phyloP scores from a whole-genome alignment of 2,113 vertebrate species.

The Phylloscopus trochilus region DNA sequence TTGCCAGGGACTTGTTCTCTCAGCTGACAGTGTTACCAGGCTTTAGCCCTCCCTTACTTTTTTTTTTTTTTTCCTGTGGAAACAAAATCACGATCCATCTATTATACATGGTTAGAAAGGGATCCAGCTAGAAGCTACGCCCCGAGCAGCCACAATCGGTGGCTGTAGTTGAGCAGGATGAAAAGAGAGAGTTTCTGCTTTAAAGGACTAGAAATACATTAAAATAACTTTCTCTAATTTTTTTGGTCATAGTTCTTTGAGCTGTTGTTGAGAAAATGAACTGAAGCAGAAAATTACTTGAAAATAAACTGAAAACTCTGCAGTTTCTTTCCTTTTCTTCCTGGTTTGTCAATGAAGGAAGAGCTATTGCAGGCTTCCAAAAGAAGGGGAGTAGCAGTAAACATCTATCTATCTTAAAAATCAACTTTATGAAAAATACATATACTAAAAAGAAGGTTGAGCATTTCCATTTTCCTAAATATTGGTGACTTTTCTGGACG shows the following conservation, averaged over 20 bases:
- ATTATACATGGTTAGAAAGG: conserved; percentile 26
- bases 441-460: background rate
- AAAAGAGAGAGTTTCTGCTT: conserved; percentile 4
- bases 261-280: conserved; percentile 22
- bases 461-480: background rate
- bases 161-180: background rate
- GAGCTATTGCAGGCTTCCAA: background rate
- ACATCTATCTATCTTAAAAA: background rate
- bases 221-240: background rate
- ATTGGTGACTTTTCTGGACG: background rate
- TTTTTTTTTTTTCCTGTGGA: background rate
- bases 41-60: background rate
- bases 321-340: background rate
- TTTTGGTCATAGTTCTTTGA: background rate
- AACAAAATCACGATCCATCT: conserved; percentile 36
- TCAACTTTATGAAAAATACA: background rate
- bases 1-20: conserved; percentile 2
- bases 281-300: conserved; percentile 35
- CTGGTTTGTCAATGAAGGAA: background rate
- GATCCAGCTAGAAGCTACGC: conserved; percentile 44
- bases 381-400: background rate
- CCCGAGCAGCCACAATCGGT: background rate
- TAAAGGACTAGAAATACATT: background rate
- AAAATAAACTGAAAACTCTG: background rate
- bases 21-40: conserved; percentile 19